Evolutionary conservation across 92 coral and sea anemone species (phyloP), one percentile per base, ranked within the genome.

Genomic region (Ricordea florida): DNA sequence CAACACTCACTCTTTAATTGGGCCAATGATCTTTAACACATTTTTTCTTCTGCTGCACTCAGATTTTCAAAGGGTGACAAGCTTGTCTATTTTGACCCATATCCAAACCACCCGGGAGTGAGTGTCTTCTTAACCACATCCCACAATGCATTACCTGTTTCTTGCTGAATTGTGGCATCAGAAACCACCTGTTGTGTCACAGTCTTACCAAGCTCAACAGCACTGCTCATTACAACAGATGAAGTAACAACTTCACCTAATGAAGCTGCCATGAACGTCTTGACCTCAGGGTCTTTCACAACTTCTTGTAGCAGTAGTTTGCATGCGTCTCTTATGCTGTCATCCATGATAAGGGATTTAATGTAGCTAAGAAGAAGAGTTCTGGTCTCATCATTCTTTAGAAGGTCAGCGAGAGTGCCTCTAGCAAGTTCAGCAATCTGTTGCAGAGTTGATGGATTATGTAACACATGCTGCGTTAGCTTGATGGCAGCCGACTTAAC

Each of bases 131-230:
- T 96, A 27, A 92, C 23, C 1, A 93, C 89, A 30, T 66, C 80
- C 99, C 99, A 96, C 74, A 92, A 66, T 3, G 93, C 93, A 82
- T 96, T 92, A 14, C 99, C 97, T 34, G 99, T 96, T 52, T 96
- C 91, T 32, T 80, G 78, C 49, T 92, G 99, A 51, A 96, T 85
- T 5, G 31, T 64, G 16, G 78, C 72, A 37, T 96, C 99, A 48
- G 75, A 87, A 17, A 96, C 99, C 43, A 96, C 91, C 49, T 89
- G 79, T 6, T 96, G 94, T 0, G 99, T 96, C 24, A 96, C 91
- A 51, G 74, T 87, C 66, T 90, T 92, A 0, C 99, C 99, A 6
- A 96, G 76, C 40, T 82, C 90, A 31, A 85, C 82, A 33, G 99
- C 99, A 49, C 93, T 93, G 59, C 43, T 85, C 31, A 68, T 83